phyloP scores from a whole-genome alignment of 2,888 invertebrate species.

The Eristalis arbustorum region DNA sequence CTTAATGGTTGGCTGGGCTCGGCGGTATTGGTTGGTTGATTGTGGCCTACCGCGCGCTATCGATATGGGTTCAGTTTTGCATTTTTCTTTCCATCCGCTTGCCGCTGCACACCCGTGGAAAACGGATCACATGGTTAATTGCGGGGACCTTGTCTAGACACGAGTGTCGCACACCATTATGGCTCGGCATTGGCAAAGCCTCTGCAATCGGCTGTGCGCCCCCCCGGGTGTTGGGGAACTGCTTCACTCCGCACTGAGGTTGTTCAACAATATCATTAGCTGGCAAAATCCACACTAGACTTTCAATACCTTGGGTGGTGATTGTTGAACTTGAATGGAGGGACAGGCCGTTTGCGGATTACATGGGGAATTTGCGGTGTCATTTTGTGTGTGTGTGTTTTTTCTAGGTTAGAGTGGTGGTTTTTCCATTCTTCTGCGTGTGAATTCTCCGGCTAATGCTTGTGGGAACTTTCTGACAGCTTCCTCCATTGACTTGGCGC shows the following conservation, averaged over 20 bases:
- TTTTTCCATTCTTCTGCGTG: neutral
- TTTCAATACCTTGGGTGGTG: conserved; percentile 1
- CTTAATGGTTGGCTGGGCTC: conserved; percentile 31
- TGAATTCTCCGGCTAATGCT: neutral
- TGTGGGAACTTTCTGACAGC: neutral
- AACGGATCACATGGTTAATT: conserved; percentile 45
- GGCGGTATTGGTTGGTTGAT: conserved; percentile 40
- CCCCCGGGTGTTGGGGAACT: neutral
- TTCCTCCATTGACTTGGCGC: neutral
- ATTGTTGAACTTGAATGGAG: conserved; percentile 24
- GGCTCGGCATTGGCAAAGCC: neutral
- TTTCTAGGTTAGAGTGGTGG: conserved; percentile 4
- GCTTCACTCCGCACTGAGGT: neutral
- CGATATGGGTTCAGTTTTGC: conserved; percentile 28
- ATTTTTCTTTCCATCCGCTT: neutral
- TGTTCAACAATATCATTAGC: conserved; percentile 10
- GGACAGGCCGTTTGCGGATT: conserved; percentile 7
- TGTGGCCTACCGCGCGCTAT: conserved; percentile 29
- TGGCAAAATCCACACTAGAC: neutral
- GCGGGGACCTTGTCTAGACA: conserved; percentile 60
- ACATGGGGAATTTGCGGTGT: conserved; percentile 9
- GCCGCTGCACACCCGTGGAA: conserved; percentile 15
- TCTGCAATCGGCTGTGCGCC: neutral
- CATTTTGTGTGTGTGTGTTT: neutral
- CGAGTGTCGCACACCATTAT: neutral